phyloP scores from a whole-genome alignment of 2,113 vertebrate genomes.

The Dendrocopos noguchii region DNA sequence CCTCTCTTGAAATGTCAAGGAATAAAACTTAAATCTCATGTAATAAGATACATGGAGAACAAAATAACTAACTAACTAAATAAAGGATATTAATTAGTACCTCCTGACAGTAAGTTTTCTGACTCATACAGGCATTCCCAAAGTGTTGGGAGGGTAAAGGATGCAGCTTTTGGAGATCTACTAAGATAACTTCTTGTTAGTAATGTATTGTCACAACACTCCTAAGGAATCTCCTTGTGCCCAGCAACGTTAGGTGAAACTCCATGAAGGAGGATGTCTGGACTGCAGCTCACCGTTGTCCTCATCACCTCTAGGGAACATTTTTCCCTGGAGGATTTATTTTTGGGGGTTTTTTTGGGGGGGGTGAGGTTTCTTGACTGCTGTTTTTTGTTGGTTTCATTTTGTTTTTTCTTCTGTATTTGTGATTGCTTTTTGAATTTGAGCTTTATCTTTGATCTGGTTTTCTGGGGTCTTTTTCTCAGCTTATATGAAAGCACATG shows the following conservation, averaged over 20 bases:
- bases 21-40: background rate
- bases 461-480: accelerated
- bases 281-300: no score
- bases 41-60: background rate
- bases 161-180: background rate
- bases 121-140: background rate
- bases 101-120: background rate
- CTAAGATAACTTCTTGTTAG: background rate
- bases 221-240: no score
- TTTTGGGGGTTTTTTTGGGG: no score
- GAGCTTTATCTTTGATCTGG: background rate
- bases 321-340: no score
- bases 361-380: no score
- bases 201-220: no score
- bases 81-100: background rate
- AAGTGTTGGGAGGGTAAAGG: background rate
- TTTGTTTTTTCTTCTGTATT: background rate
- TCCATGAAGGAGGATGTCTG: no score
- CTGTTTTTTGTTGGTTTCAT: no score
- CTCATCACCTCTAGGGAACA: no score
- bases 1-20: background rate
- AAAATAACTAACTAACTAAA: background rate
- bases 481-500: background rate
- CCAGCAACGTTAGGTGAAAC: no score
- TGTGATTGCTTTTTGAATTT: background rate